These are phyloP conservation scores for Sebastes elongatus DNA, from an alignment of 2,797 vertebrate genomes.

Conservation along the genomic window DNA sequence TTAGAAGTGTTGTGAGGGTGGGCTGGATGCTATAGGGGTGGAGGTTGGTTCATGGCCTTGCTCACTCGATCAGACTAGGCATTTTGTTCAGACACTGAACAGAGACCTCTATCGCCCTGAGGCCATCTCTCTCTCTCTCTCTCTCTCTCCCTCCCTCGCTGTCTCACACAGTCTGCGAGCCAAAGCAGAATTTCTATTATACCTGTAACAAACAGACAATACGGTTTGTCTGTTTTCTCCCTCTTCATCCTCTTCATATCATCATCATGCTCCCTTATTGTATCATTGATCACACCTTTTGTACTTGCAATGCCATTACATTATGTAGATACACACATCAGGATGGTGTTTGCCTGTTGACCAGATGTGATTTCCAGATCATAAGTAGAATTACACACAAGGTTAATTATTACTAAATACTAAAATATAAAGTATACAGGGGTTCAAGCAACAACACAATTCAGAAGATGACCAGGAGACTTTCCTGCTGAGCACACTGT, in stretches of 20 bases:
- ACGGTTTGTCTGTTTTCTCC: background rate
- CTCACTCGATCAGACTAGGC: slow-evolving; percentile 66
- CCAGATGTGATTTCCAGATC: background rate
- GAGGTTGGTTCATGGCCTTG: slow-evolving; percentile 70
- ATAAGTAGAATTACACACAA: background rate
- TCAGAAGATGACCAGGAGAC: background rate
- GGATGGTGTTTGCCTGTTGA: background rate
- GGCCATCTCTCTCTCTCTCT: slow-evolving; percentile 24
- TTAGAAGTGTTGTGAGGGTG: slow-evolving; percentile 35
- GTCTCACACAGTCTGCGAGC: slow-evolving; percentile 38
- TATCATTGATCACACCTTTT: background rate
- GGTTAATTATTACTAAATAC: background rate
- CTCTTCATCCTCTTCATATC: slow-evolving; percentile 14
- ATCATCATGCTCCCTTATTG: background rate
- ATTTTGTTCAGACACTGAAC: slow-evolving; percentile 75
- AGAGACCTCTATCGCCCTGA: slow-evolving; percentile 67
- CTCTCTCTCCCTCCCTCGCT: background rate
- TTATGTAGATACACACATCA: background rate
- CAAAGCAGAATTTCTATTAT: slow-evolving; percentile 45
- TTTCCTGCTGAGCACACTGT: background rate
- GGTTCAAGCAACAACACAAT: background rate
- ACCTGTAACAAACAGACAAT: slow-evolving; percentile 42
- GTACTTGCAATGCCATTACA: background rate
- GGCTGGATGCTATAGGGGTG: slow-evolving; percentile 47
- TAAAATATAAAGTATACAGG: no score